These are phyloP conservation scores for Folsomia candida DNA, from an alignment of 2,888 invertebrate genomes.

Conservation along the genomic window DNA sequence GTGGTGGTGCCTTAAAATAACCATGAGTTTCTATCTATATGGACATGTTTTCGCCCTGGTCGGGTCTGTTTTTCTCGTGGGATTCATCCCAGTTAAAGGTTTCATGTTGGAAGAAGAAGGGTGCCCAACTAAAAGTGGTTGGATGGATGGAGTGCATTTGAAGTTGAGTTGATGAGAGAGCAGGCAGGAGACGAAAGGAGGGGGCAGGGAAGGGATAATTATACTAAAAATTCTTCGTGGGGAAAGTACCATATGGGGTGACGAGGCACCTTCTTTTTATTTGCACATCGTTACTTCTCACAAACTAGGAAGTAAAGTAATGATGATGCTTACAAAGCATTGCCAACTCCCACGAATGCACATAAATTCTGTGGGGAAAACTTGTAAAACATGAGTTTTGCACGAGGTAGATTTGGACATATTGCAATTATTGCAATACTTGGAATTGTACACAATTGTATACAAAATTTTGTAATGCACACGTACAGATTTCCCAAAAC, in stretches of 20 bases:
- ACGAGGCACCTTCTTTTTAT: constrained; percentile 4
- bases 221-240: constrained; percentile 8
- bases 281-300: background rate
- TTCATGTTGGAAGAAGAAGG: background rate
- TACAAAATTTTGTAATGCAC: too few relatives aligned
- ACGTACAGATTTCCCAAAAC: too few relatives aligned
- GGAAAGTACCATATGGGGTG: constrained; percentile 19
- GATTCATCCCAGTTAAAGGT: background rate
- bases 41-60: background rate
- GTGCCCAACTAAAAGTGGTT: too few relatives aligned
- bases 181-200: background rate
- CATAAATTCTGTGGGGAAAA: too few relatives aligned
- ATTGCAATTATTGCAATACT: too few relatives aligned
- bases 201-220: constrained; percentile 6
- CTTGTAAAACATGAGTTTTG: too few relatives aligned
- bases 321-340: too few relatives aligned
- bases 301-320: background rate
- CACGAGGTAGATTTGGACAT: too few relatives aligned
- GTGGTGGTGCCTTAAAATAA: background rate
- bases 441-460: too few relatives aligned
- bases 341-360: too few relatives aligned
- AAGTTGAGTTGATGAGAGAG: background rate
- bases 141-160: background rate
- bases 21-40: background rate
- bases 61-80: background rate